Conservation (phyloP, 2,113 vertebrate species). For the Heliornis fulica region DNA sequence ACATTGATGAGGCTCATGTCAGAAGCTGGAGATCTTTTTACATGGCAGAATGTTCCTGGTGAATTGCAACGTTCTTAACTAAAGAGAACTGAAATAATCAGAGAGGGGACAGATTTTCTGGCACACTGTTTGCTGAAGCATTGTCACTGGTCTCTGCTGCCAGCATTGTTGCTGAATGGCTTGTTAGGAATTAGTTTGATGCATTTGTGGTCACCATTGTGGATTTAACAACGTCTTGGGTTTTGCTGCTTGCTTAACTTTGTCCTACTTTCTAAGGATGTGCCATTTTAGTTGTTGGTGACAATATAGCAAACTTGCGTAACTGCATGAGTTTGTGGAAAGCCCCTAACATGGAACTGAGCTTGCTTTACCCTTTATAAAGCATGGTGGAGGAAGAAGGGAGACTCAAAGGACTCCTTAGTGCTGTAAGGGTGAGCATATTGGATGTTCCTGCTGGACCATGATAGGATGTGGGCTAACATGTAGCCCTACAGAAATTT, state of each 20-base stretch:
- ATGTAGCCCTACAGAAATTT: background rate
- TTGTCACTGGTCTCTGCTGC: background rate
- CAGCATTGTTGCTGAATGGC: background rate
- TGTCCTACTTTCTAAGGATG: background rate
- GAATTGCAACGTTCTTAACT: background rate
- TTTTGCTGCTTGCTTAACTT: background rate
- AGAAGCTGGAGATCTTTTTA: background rate
- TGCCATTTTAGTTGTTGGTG: background rate
- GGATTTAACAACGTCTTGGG: background rate
- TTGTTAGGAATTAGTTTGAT: background rate
- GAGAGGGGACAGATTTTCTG: background rate
- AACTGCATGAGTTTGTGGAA: background rate
- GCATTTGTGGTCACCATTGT: background rate
- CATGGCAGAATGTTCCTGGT: background rate
- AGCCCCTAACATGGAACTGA: background rate
- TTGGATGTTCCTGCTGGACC: background rate
- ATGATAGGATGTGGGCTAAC: background rate
- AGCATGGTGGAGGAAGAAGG: background rate
- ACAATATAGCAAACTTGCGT: background rate
- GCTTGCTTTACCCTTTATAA: background rate
- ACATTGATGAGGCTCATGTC: fast-evolving
- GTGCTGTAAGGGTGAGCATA: background rate
- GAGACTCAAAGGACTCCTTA: background rate
- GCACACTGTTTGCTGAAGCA: background rate
- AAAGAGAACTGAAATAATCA: background rate